Evolutionary conservation across 2,888 invertebrate species (phyloP), one percentile per base, ranked within the genome.

Genomic region (Lingula anatina): DNA sequence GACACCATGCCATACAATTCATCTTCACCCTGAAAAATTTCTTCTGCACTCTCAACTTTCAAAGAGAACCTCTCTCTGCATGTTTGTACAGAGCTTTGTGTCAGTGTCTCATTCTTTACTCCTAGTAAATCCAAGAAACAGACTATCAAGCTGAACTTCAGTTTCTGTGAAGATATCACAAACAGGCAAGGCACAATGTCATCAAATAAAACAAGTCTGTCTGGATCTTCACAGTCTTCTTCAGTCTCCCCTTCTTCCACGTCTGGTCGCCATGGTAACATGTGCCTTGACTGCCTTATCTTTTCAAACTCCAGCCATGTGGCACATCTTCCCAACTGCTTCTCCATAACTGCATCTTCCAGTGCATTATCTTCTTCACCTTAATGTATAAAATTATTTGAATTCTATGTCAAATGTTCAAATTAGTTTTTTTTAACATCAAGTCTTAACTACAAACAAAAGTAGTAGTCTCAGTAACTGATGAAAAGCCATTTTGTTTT

Each of bases 171-270:
- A 53, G 46, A 21, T 57, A 46, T 24, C 39, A 31, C 26, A 44
- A 75, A 65, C 25, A 76, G 46, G 39, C 59, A 57, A 5, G 64
- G 61, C 9, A 64, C 56, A 15, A 78, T 56, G 54, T 77, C 77
- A 53, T 77, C 76, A 60, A 72, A 68, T 5, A 73, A 49, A 36
- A 78, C 75, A 37, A 75, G 61, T 21, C 77, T 56, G 27, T 78
- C 78, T 2, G 69, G 59, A 54, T 79, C 78, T 51, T 78, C 77
- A 62, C 76, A 73, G 47, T 75, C 74, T 24, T 75, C 71, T 28
- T 65, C 65, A 21, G 65, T 68, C 49, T 73, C 69, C 44, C 60
- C 64, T 38, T 61, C 53, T 3, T 44, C 38, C 5, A 52, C 4
- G 51, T 67, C 64, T 28, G 72, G 71, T 64, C 65, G 61, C 75